Evolutionary conservation across 2,888 invertebrate genomes (phyloP), one percentile per base, ranked within the genome.

Genomic region (Syrista parreyssii): DNA sequence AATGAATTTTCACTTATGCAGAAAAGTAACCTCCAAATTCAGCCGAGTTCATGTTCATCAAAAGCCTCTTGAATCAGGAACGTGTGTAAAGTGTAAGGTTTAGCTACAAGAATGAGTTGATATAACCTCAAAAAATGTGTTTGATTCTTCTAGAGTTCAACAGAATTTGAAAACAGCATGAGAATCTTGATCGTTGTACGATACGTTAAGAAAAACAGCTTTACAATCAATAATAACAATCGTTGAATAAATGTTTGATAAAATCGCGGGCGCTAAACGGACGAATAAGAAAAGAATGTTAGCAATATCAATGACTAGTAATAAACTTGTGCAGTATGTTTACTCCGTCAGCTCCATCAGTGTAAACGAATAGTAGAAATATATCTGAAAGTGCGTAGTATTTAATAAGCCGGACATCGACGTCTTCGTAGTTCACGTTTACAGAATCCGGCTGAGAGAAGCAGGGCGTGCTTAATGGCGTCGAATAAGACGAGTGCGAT

Each of bases 401-500:
- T 23, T 55, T 23, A 55, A 55, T 55, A 55, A 55, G 23, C 9
- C 23, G 23, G 2, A 55, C 6, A 15, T 23, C 55, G 55, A 9
- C 55, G 23, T 23, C 23, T 2, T 9, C 9, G 23, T 55, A 23
- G 9, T 55, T 23, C 55, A 55, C 55, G 55, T 23, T 55, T 55
- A 23, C 6, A 23, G 23, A 55, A 55, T 55, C 55, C 9, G 55
- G 9, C 55, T 2, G 55, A 55, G 55, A 55, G 55, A 55, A 55
- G 55, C 55, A 23, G 34, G 71, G 11, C 30, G 71, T 12, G 33
- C 69, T 78, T 71, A 78, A 73, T 78, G 73, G 30, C 89, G 88
- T 82, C 89, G 86, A 78, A 89, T 89, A 71, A 89, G 78, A 73
- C 85, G 88, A 75, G 85, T 82, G 68, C 88, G 89, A 80, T 87